phyloP scores from a whole-genome alignment of 35 echinoderm and acorn worm genomes.

The Patiria miniata region DNA sequence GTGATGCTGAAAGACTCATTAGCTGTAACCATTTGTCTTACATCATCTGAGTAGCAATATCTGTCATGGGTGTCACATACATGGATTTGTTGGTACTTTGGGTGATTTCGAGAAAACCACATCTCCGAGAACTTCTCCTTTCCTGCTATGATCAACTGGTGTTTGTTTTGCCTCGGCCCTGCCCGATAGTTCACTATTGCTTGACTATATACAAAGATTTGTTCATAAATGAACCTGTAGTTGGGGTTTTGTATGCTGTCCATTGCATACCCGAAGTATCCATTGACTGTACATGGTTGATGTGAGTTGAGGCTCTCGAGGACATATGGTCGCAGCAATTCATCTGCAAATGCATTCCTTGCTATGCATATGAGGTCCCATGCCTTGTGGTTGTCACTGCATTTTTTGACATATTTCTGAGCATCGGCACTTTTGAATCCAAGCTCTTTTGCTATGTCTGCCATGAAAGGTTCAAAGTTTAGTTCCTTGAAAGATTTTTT shows the following conservation, averaged over 20 bases:
- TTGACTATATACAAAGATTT: slow-evolving; percentile 49
- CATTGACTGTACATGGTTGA: slow-evolving; percentile 1
- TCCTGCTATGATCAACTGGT: not conserved
- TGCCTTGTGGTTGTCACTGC: slow-evolving; percentile 54
- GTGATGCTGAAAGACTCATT: slow-evolving; percentile 16
- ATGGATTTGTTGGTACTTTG: slow-evolving; percentile 44
- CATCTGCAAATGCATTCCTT: slow-evolving; percentile 34
- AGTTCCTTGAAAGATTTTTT: slow-evolving; percentile 47
- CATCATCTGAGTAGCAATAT: not conserved
- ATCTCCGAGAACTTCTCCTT: slow-evolving; percentile 20
- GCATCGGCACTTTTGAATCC: slow-evolving; percentile 51
- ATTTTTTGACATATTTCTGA: slow-evolving; percentile 49
- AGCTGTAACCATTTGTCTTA: slow-evolving; percentile 17
- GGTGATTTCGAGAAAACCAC: slow-evolving; percentile 42
- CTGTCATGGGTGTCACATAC: slow-evolving; percentile 20
- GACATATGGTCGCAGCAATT: slow-evolving; percentile 64
- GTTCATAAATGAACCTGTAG: slow-evolving; percentile 60
- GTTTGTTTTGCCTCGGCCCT: slow-evolving; percentile 39
- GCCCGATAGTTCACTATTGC: slow-evolving; percentile 38
- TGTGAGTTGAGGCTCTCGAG: not conserved
- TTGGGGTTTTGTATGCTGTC: slow-evolving; percentile 35
- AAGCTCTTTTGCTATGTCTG: slow-evolving; percentile 31
- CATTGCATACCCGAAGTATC: slow-evolving; percentile 45
- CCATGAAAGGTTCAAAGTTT: slow-evolving; percentile 56
- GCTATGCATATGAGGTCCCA: slow-evolving; percentile 47